Evolutionary conservation across 2,888 invertebrate species (phyloP).

Genomic region (Eulithis testata): DNA sequence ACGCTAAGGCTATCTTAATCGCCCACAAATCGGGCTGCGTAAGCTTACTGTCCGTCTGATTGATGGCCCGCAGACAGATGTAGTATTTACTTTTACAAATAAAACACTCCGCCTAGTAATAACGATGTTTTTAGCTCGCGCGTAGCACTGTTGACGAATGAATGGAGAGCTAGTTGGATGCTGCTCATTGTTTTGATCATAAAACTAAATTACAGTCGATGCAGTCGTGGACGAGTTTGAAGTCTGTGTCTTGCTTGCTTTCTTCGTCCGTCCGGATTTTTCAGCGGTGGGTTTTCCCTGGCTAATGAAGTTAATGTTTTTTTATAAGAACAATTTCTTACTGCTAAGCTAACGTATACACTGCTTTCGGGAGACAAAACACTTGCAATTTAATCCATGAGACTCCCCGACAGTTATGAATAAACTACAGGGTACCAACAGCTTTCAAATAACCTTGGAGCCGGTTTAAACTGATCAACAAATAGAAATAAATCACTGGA

Average conservation of each 20-base stretch:
- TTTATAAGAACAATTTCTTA: too few relatives aligned
- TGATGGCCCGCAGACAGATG: slow-evolving; percentile 31
- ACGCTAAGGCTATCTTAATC: slow-evolving; percentile 27
- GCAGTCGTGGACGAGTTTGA: neutral
- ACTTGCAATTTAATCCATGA: neutral
- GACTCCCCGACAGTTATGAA: too few relatives aligned
- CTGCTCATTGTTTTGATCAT: slow-evolving; percentile 9
- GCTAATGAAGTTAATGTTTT: too few relatives aligned
- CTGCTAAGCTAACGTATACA: too few relatives aligned
- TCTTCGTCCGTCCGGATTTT: too few relatives aligned
- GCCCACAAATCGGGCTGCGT: slow-evolving; percentile 23
- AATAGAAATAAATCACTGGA: neutral
- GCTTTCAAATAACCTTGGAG: too few relatives aligned
- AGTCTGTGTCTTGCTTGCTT: too few relatives aligned
- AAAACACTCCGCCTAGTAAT: slow-evolving; percentile 21
- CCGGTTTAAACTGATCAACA: neutral
- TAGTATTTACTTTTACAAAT: slow-evolving; percentile 26
- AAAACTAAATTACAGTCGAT: slow-evolving; percentile 11
- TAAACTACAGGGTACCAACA: too few relatives aligned
- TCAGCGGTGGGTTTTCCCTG: too few relatives aligned
- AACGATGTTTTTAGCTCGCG: slow-evolving; percentile 20
- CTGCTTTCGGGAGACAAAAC: too few relatives aligned
- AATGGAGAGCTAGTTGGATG: slow-evolving; percentile 8
- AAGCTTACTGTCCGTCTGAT: slow-evolving; percentile 33
- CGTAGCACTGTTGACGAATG: slow-evolving; percentile 26